A percentile compares a stretch with the other conserved stretches of the same genome.
Conservation (phyloP, 2,113 vertebrate genomes). For the Procavia capensis region DNA sequence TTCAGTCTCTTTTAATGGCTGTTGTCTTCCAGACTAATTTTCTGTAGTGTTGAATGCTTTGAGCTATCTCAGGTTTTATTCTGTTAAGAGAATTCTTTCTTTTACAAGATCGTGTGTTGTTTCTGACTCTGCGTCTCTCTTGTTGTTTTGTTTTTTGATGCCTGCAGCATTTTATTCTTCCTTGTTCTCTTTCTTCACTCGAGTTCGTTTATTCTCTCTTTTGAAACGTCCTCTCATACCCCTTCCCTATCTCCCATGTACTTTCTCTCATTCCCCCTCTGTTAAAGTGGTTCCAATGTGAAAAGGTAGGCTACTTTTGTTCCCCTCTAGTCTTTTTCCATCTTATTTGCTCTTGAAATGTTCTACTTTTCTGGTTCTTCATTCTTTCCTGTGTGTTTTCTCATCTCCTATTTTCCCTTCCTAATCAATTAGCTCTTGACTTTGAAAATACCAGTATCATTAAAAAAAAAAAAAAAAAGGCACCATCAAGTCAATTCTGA, state of each 20-base stretch:
- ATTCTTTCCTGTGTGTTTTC: conserved; percentile 51
- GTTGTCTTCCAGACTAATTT: conserved; percentile 85
- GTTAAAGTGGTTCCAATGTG: neutral
- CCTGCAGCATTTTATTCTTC: conserved; percentile 77
- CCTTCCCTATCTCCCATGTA: neutral
- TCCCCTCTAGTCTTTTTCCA: neutral
- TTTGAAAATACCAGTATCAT: conserved; percentile 3
- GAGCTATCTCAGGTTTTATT: conserved; percentile 74
- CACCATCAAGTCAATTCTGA: no score
- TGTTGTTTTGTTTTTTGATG: conserved; percentile 60
- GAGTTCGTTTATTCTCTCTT: conserved; percentile 71
- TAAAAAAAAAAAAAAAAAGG: no score
- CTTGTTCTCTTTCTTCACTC: conserved; percentile 65
- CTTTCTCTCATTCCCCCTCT: neutral
- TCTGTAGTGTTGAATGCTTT: conserved; percentile 83
- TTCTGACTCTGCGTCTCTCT: conserved; percentile 78
- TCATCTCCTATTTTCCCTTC: conserved; percentile 59
- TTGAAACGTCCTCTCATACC: conserved; percentile 3
- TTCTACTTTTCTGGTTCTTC: conserved; percentile 50
- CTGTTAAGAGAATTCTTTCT: conserved; percentile 77
- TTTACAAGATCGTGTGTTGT: conserved; percentile 72
- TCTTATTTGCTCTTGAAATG: conserved; percentile 66
- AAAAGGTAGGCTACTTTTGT: neutral
- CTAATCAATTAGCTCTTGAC: conserved; percentile 62
- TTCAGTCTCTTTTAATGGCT: conserved; percentile 81